phyloP scores from a whole-genome alignment of 1,140 invertebrate genomes.

The Pseudomyrmex dendroicus region DNA sequence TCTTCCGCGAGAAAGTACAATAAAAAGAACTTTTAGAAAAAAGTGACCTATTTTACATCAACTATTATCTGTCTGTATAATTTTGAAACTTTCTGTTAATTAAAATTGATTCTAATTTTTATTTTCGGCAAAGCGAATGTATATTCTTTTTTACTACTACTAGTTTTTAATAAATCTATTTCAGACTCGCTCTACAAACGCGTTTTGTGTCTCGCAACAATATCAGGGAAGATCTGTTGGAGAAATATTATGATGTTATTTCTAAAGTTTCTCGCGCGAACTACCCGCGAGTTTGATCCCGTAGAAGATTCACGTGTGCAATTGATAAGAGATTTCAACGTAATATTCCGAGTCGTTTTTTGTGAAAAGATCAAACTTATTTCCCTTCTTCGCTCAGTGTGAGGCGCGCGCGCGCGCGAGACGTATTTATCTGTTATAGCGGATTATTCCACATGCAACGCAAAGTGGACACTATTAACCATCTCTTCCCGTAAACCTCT shows the following conservation, averaged over 20 bases:
- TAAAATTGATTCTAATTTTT: no score
- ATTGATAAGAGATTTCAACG: not conserved
- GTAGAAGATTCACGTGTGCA: not conserved
- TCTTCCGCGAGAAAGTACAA: not conserved
- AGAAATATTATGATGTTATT: slow-evolving; percentile 2
- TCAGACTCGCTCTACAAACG: no score
- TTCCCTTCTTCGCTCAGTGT: no score
- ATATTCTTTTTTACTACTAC: no score
- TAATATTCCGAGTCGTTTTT: not conserved
- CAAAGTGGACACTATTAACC: slow-evolving; percentile 51
- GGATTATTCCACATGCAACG: not conserved
- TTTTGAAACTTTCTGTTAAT: no score
- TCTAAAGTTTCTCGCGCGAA: not conserved
- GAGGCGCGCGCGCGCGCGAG: no score
- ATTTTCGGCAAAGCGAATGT: no score
- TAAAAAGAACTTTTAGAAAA: not conserved
- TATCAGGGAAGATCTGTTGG: no score
- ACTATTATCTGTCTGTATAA: no score
- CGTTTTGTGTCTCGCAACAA: no score
- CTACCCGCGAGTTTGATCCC: no score
- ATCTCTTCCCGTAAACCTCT: slow-evolving; percentile 28
- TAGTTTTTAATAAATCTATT: no score
- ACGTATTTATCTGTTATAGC: not conserved
- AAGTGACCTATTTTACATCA: not conserved
- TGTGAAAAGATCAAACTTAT: not conserved